Evolutionary conservation across 2,113 vertebrate species (phyloP).

Genomic region (Anoplopoma fimbria): DNA sequence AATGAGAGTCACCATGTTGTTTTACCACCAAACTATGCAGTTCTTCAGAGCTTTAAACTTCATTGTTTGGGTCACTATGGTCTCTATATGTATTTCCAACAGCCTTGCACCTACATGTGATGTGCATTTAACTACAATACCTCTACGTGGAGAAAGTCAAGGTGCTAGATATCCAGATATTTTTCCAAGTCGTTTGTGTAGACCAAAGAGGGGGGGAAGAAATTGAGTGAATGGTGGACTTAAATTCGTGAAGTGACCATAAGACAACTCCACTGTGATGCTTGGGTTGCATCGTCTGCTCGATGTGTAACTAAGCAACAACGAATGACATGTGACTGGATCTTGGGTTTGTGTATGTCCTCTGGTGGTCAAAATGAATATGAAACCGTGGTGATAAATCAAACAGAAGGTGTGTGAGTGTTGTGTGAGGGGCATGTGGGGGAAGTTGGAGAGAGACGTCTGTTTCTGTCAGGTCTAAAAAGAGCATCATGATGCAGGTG

Average conservation of each 20-base stretch:
- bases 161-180: background rate
- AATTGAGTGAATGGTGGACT: background rate
- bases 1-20: background rate
- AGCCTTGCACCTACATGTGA: background rate
- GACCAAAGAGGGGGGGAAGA: background rate
- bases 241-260: background rate
- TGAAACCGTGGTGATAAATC: background rate
- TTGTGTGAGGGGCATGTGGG: background rate
- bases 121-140: background rate
- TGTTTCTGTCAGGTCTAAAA: constrained; percentile 19
- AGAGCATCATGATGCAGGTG: constrained; percentile 6
- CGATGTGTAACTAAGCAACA: background rate
- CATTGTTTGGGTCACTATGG: background rate
- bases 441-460: constrained; percentile 23
- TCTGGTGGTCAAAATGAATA: background rate
- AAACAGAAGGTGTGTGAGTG: background rate
- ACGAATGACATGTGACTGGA: background rate
- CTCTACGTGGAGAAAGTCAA: background rate
- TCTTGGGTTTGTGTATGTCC: background rate
- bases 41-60: background rate
- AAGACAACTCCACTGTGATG: no score
- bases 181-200: background rate
- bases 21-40: background rate
- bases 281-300: background rate
- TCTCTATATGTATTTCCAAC: background rate